Evolutionary conservation across 2,113 vertebrate species (phyloP).

Genomic region (Cephalopholis sonnerati): DNA sequence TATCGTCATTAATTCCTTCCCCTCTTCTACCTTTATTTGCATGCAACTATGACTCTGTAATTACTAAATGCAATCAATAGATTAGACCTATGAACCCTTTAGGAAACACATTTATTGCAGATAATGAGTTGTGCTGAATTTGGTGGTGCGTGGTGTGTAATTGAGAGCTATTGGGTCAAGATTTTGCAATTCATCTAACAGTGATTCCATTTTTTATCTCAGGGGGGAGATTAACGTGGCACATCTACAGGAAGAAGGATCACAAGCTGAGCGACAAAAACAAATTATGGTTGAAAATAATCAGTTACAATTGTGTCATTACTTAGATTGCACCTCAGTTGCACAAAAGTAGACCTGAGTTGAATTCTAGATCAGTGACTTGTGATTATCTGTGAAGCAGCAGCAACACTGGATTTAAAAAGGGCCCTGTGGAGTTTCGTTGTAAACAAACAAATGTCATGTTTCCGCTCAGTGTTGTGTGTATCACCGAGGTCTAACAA

Average conservation of each 20-base stretch:
- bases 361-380: not conserved
- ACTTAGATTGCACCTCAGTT: not conserved
- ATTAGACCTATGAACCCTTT: not conserved
- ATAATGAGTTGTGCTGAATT: conserved; percentile 15
- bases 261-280: not conserved
- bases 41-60: conserved; percentile 5
- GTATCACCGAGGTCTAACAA: not conserved
- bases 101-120: not conserved
- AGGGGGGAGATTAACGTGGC: not conserved
- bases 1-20: not conserved
- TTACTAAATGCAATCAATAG: conserved; percentile 33
- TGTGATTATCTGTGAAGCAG: not conserved
- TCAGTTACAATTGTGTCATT: not conserved
- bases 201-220: not conserved
- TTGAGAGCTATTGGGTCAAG: not conserved
- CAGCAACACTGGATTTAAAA: not conserved
- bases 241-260: not conserved
- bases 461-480: not conserved
- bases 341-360: not conserved
- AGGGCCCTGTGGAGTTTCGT: not conserved
- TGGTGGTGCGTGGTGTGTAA: not conserved
- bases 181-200: not conserved
- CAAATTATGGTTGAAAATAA: not conserved
- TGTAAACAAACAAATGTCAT: not conserved
- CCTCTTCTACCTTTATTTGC: conserved; percentile 11